These are phyloP conservation scores for Hanleya hanleyi DNA, from an alignment of 2,888 invertebrate genomes.

Conservation along the genomic window DNA sequence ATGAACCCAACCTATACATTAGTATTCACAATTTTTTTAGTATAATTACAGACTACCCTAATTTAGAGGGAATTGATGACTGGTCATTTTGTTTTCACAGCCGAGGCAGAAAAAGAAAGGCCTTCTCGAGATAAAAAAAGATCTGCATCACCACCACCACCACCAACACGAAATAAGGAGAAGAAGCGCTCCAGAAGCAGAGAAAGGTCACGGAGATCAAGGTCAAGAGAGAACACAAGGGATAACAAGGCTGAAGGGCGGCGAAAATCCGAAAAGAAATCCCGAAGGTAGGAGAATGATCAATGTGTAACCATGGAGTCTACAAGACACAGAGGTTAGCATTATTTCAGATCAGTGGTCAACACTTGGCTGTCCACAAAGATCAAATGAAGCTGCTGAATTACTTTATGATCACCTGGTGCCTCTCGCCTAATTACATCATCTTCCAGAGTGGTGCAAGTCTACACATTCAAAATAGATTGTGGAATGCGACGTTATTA, in stretches of 20 bases:
- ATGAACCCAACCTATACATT: too few species aligned
- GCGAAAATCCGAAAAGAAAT: constrained; percentile 37
- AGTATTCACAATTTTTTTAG: too few species aligned
- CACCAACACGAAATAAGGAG: constrained; percentile 68
- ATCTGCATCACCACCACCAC: constrained; percentile 46
- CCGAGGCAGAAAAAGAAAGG: neutral
- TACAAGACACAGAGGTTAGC: neutral
- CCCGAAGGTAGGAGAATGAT: constrained; percentile 55
- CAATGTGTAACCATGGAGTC: neutral
- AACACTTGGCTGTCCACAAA: neutral
- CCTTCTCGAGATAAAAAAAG: constrained; percentile 42
- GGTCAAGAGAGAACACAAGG: constrained; percentile 63
- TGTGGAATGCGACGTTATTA: too few species aligned
- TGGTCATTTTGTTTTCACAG: neutral
- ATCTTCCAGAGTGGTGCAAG: too few species aligned
- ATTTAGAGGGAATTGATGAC: neutral
- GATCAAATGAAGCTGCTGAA: too few species aligned
- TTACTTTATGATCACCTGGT: too few species aligned
- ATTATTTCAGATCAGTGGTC: neutral
- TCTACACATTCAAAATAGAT: too few species aligned
- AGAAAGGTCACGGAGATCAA: constrained; percentile 43
- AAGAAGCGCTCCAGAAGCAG: constrained; percentile 35
- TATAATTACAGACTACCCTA: too few species aligned
- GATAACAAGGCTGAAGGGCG: too few species aligned
- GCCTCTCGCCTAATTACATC: too few species aligned